Evolutionary conservation across 2,113 vertebrate species (phyloP).

Genomic region (Rana temporaria): DNA sequence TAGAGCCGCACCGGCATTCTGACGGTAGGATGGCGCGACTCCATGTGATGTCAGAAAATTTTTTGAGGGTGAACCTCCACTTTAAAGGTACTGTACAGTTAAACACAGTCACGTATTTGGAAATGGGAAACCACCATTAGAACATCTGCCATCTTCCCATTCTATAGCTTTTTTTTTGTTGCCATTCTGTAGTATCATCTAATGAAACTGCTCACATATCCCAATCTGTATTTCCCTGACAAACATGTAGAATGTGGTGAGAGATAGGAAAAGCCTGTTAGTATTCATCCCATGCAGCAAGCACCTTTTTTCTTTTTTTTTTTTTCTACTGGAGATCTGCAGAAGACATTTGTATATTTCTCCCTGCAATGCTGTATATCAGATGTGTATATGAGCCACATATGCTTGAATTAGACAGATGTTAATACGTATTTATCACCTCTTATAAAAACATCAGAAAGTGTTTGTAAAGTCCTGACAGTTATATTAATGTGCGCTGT

Average conservation of each 20-base stretch:
- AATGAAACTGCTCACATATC: not conserved
- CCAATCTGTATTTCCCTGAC: not conserved
- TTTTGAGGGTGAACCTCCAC: too few relatives aligned
- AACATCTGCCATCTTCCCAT: too few relatives aligned
- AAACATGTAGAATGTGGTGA: not conserved
- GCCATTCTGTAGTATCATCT: too few relatives aligned
- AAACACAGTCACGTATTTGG: too few relatives aligned
- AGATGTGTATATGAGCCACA: not conserved
- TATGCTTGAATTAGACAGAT: slow-evolving; percentile 33
- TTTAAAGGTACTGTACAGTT: too few relatives aligned
- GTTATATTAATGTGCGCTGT: slow-evolving; percentile 47
- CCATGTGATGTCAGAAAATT: too few relatives aligned
- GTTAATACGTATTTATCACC: slow-evolving; percentile 54
- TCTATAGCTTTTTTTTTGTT: too few relatives aligned
- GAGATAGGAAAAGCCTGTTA: not conserved
- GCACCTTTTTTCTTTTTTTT: not conserved
- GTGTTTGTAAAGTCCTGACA: slow-evolving; percentile 46
- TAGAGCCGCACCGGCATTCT: too few relatives aligned
- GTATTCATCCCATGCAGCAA: not conserved
- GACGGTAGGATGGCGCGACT: too few relatives aligned
- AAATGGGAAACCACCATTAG: too few relatives aligned
- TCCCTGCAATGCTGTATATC: slow-evolving; percentile 33
- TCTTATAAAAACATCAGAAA: slow-evolving; percentile 56
- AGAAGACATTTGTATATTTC: not conserved
- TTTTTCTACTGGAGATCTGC: not conserved